Percentiles rank a stretch among this genome's conserved stretches.
Conservation (phyloP, 2,797 vertebrate species). For the Acridotheres tristis region DNA sequence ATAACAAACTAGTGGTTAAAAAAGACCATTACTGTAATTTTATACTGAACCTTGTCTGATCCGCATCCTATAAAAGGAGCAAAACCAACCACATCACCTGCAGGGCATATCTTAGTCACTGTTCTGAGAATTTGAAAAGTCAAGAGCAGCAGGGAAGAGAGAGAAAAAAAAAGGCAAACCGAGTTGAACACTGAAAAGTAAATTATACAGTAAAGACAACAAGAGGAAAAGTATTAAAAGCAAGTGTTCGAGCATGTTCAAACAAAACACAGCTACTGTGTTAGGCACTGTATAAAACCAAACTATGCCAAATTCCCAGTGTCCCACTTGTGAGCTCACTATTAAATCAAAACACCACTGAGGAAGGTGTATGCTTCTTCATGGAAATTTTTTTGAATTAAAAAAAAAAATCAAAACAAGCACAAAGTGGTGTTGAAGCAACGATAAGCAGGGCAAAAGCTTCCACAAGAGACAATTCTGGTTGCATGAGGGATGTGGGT, state of each 20-base stretch:
- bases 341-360: neutral
- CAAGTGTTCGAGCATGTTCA: neutral
- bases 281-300: neutral
- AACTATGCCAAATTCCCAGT: neutral
- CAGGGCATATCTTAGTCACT: neutral
- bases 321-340: neutral
- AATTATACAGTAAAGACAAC: slow-evolving; percentile 12
- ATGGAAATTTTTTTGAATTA: neutral
- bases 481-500: neutral
- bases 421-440: neutral
- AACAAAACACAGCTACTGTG: slow-evolving; percentile 1
- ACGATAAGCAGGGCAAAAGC: neutral
- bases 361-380: neutral
- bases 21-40: neutral
- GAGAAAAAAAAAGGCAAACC: neutral
- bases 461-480: neutral
- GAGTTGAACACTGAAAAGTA: neutral
- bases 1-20: neutral
- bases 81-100: neutral
- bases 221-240: slow-evolving; percentile 24
- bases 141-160: neutral
- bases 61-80: neutral
- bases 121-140: neutral
- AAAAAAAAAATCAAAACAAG: neutral
- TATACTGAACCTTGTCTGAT: neutral